Evolutionary conservation across 2,113 vertebrate species (phyloP).

Genomic region (Eira barbara): DNA sequence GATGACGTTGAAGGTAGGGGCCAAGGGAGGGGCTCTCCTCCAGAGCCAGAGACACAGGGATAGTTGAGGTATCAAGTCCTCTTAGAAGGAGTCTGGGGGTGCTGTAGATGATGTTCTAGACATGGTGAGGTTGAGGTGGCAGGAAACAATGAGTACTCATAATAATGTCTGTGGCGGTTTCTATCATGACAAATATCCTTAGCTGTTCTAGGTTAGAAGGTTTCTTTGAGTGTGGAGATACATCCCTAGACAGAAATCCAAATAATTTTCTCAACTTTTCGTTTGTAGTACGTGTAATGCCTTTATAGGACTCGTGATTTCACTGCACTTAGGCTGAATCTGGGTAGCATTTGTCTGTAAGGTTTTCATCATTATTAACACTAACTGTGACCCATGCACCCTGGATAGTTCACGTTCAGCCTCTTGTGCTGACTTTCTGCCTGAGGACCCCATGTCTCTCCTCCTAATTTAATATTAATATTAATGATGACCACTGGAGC

Average conservation of each 20-base stretch:
- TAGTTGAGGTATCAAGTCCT: background rate
- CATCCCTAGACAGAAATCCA: background rate
- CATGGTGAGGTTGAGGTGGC: background rate
- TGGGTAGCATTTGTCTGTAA: background rate
- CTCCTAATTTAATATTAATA: slow-evolving; percentile 59
- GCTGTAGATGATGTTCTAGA: background rate
- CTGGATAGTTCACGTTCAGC: slow-evolving; percentile 27
- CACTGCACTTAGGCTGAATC: background rate
- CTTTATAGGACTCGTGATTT: background rate
- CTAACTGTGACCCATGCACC: background rate
- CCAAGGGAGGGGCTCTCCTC: no score
- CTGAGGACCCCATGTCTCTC: slow-evolving; percentile 30
- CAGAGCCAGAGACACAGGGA: background rate
- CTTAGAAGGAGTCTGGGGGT: background rate
- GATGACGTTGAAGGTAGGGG: background rate
- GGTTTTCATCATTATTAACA: background rate
- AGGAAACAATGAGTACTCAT: background rate
- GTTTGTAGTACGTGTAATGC: background rate
- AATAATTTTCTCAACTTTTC: slow-evolving; percentile 5
- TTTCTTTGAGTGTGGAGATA: background rate
- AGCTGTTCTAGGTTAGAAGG: background rate
- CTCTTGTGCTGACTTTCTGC: slow-evolving; percentile 53
- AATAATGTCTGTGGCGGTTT: background rate
- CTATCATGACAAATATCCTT: background rate
- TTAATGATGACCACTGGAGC: background rate